A percentile compares a stretch with the other conserved stretches of the same genome.
Conservation (phyloP, 2,888 invertebrate genomes). For the Drosophila anomelani region DNA sequence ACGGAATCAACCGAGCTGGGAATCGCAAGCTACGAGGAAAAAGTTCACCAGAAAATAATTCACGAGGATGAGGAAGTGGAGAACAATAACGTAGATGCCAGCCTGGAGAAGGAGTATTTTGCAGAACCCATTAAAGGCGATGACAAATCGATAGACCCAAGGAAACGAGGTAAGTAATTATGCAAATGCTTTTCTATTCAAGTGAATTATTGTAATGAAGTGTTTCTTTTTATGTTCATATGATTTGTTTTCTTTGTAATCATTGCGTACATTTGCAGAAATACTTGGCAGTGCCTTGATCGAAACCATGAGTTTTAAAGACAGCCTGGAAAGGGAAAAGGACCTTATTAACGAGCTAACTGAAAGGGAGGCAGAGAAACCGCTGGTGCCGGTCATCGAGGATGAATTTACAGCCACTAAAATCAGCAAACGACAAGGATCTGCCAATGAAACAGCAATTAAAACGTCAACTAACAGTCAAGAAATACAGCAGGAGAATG, state of each 20-base stretch:
- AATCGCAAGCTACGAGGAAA: slow-evolving; percentile 55
- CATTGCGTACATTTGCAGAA: slow-evolving; percentile 5
- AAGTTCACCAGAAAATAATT: slow-evolving; percentile 60
- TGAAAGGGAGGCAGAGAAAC: background rate
- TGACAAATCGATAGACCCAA: slow-evolving; percentile 19
- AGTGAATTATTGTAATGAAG: slow-evolving; percentile 7
- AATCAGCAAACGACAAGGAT: background rate
- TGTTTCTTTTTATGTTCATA: background rate
- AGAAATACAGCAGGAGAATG: background rate
- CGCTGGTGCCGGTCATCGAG: background rate
- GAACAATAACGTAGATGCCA: slow-evolving; percentile 58
- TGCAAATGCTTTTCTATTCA: slow-evolving; percentile 3
- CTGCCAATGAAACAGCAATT: background rate
- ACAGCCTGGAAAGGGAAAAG: background rate
- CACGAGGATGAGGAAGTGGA: slow-evolving; percentile 63
- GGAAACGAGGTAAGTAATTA: slow-evolving; percentile 34
- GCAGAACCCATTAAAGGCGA: slow-evolving; percentile 29
- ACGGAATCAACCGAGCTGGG: slow-evolving; percentile 70
- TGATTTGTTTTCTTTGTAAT: background rate
- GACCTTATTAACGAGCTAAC: background rate
- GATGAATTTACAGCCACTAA: slow-evolving; percentile 2
- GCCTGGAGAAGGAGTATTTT: slow-evolving; percentile 34
- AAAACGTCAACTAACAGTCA: background rate
- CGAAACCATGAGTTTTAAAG: background rate
- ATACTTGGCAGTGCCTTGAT: slow-evolving; percentile 10